Evolutionary conservation across 92 coral and sea anemone species (phyloP).

Genomic region (Blastomussa wellsi): DNA sequence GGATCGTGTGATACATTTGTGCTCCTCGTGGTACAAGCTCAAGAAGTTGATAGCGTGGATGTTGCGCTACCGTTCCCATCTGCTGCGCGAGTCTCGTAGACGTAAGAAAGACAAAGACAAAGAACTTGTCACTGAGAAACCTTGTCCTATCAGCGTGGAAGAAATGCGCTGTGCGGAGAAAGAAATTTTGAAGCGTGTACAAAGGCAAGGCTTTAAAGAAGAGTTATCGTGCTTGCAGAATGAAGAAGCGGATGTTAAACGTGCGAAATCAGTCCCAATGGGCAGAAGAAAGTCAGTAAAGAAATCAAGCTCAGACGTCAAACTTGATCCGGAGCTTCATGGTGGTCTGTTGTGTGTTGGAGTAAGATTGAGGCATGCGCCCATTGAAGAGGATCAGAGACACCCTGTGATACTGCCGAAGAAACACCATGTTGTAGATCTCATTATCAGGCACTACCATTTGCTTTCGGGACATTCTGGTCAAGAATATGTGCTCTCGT

Average conservation of each 20-base stretch:
- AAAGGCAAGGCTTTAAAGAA: too few species aligned
- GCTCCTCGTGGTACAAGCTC: constrained; percentile 58
- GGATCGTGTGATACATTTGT: constrained; percentile 38
- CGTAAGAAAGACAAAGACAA: constrained; percentile 22
- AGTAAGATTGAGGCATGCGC: background rate
- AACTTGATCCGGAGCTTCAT: constrained; percentile 2
- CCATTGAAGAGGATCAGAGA: background rate
- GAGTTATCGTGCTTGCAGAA: too few species aligned
- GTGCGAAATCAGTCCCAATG: background rate
- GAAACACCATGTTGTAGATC: background rate
- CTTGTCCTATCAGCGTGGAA: too few species aligned
- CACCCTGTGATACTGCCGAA: background rate
- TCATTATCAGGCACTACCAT: background rate
- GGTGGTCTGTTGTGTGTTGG: constrained; percentile 1
- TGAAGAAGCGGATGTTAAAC: background rate
- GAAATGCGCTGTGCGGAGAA: too few species aligned
- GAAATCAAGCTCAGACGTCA: constrained; percentile 6
- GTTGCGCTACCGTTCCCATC: too few species aligned
- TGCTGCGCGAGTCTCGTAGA: constrained; percentile 26
- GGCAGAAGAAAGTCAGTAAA: background rate
- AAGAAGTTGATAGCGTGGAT: constrained; percentile 29
- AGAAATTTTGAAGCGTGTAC: too few species aligned
- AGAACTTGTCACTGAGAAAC: constrained; percentile 12
- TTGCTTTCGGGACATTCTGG: background rate
- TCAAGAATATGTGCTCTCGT: too few species aligned